Evolutionary conservation across 2,113 vertebrate species (phyloP).

Genomic region (Corapipo altera): DNA sequence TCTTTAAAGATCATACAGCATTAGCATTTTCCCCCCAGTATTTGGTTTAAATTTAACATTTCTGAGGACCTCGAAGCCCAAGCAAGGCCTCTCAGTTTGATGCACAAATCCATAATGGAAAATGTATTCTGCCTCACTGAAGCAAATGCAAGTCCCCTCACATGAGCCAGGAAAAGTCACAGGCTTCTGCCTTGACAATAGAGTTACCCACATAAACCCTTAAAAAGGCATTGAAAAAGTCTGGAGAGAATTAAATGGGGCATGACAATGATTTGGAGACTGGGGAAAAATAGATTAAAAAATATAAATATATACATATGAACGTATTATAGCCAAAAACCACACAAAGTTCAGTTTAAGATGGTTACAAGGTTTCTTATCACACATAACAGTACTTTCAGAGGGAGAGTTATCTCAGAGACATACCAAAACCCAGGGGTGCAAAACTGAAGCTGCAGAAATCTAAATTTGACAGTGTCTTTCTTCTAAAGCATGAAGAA

Average conservation of each 20-base stretch:
- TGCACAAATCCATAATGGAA: background rate
- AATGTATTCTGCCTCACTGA: background rate
- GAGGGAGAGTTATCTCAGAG: background rate
- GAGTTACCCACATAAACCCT: background rate
- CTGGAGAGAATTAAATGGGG: background rate
- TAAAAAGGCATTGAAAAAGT: background rate
- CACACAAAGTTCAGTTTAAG: background rate
- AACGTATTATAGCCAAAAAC: background rate
- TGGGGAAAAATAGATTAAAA: background rate
- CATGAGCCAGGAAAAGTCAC: background rate
- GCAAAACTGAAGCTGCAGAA: background rate
- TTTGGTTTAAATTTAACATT: constrained; percentile 23
- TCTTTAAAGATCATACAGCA: background rate
- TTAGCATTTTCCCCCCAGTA: background rate
- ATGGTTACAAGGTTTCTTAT: background rate
- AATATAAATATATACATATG: background rate
- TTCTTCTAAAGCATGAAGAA: background rate
- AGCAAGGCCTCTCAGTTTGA: background rate
- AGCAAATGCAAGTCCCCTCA: background rate
- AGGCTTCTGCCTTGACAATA: background rate
- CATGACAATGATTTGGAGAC: background rate
- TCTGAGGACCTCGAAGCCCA: background rate
- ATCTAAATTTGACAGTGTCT: background rate
- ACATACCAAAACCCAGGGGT: background rate
- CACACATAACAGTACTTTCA: background rate